Evolutionary conservation across 1,140 invertebrate species (phyloP).

Genomic region (Bactericera cockerelli): DNA sequence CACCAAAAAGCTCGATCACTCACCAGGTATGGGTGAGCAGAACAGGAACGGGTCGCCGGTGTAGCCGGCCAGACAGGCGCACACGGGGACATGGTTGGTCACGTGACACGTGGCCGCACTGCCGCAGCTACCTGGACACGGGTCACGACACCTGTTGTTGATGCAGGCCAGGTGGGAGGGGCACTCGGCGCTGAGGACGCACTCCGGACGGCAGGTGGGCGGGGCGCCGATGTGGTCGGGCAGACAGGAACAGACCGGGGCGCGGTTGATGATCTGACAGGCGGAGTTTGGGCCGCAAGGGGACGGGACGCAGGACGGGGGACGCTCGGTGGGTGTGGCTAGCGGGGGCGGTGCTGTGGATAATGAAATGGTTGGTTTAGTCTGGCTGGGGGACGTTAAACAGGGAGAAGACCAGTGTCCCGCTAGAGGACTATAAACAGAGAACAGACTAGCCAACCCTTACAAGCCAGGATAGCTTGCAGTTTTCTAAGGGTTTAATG

Average conservation of each 20-base stretch:
- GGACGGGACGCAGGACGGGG: conserved; percentile 32
- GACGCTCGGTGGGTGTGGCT: conserved; percentile 22
- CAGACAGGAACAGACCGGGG: conserved; percentile 30
- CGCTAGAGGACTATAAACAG: too few relatives aligned
- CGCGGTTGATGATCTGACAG: conserved; percentile 31
- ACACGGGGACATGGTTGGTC: conserved; percentile 34
- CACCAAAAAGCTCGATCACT: too few relatives aligned
- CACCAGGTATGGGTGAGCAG: conserved; percentile 31
- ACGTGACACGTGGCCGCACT: conserved; percentile 34
- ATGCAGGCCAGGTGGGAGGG: conserved; percentile 30
- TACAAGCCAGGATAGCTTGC: too few relatives aligned
- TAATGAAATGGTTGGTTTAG: too few relatives aligned
- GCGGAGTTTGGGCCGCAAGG: conserved; percentile 38
- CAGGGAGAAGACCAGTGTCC: too few relatives aligned
- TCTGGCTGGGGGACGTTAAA: too few relatives aligned
- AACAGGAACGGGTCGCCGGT: conserved; percentile 37
- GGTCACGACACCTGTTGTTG: conserved; percentile 29
- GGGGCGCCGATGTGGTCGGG: conserved; percentile 30
- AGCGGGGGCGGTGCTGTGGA: conserved; percentile 19
- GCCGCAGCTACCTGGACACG: conserved; percentile 30
- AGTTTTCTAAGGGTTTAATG: too few relatives aligned
- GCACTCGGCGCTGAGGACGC: conserved; percentile 30
- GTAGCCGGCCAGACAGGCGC: conserved; percentile 30
- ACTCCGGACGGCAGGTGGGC: conserved; percentile 34
- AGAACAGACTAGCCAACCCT: too few relatives aligned